phyloP scores from a whole-genome alignment of 2,797 vertebrate species.

The Sebastiscus tertius region DNA sequence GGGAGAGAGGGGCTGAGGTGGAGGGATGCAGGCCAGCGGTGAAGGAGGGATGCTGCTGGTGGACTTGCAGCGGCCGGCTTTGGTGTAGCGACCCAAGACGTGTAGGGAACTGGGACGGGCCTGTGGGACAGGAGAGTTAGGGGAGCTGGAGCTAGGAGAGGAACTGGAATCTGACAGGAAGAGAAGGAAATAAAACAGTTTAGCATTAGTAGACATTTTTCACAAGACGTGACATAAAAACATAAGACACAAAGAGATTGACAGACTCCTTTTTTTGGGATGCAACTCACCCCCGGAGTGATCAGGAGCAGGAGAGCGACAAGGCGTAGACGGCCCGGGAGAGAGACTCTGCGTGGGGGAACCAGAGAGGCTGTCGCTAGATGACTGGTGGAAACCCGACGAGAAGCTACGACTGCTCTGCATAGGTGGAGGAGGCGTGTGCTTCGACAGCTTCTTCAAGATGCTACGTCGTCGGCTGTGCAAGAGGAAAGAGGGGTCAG shows the following conservation, averaged over 20 bases:
- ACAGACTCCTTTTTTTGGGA: too few relatives aligned
- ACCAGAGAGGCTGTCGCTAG: constrained; percentile 92
- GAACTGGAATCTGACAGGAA: constrained; percentile 83
- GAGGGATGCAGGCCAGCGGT: constrained; percentile 90
- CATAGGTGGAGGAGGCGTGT: constrained; percentile 81
- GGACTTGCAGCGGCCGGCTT: constrained; percentile 92
- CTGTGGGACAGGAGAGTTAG: constrained; percentile 89
- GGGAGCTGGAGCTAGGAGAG: constrained; percentile 92
- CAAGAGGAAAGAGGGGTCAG: neutral
- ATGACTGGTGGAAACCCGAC: constrained; percentile 92
- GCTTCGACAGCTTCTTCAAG: constrained; percentile 92
- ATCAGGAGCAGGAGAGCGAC: constrained; percentile 88
- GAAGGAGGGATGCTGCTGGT: constrained; percentile 94
- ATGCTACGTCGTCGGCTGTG: constrained; percentile 85
- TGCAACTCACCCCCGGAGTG: constrained; percentile 83
- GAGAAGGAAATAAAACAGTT: neutral
- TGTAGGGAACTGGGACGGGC: constrained; percentile 92
- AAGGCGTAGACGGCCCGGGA: constrained; percentile 87
- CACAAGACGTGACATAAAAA: neutral
- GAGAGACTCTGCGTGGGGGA: constrained; percentile 84
- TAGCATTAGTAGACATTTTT: neutral
- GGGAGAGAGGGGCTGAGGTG: constrained; percentile 83
- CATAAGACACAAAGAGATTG: neutral
- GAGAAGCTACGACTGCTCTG: constrained; percentile 93
- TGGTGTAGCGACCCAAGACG: constrained; percentile 88